Base-by-base conservation (phyloP, 2,888 invertebrate species). In the Pantelozetes paolii region DNA sequence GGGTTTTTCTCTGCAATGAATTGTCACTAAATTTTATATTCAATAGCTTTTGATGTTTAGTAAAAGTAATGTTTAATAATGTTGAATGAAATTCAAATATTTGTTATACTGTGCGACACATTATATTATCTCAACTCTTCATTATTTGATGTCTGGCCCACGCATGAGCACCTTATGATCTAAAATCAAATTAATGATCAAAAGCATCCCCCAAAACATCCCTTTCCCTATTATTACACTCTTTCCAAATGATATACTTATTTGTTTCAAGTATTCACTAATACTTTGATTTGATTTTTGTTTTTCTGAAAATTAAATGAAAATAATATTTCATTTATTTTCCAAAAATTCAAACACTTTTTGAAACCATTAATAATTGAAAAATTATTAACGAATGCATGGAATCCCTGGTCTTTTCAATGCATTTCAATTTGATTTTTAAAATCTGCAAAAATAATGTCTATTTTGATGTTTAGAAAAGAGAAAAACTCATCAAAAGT, bases 11-110 rank as follows among this genome's bases (percentile, higher is more conserved):
- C 15, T 30, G 32, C 6, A 13, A 28, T 32, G 30, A 62, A 62
- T 6, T 23, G 32, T 32, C 62, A 62, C 30, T 32, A 62, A 62
- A 30, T 62, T 62, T 18, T 2, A 18, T 28, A 62, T 62, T 32
- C 11, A 62, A 62, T 62, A 62, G 6, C 6, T 26, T 5, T 8
- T 30, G 28, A 62, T 62, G 32, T 62, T 30, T 32, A 30, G 11
- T 62, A n/a, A n/a, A n/a, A n/a, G n/a, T n/a, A 30, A 62, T 62
- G 62, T n/a, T 30, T 62, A 62, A 62, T 62, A 57, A 57, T 57
- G 57, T 6, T 23, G 57, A 57, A 57, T 57, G 57, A 57, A 57
- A 57, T 57, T 57, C 57, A 57, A 57, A 57, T 57, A 57, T 57
- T 57, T 57, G 57, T 50, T 50, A 50, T 45, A n/a, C n/a, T 45